These are phyloP conservation scores for Tenthredo livida DNA, from an alignment of 2,888 invertebrate genomes.

Conservation along the genomic window DNA sequence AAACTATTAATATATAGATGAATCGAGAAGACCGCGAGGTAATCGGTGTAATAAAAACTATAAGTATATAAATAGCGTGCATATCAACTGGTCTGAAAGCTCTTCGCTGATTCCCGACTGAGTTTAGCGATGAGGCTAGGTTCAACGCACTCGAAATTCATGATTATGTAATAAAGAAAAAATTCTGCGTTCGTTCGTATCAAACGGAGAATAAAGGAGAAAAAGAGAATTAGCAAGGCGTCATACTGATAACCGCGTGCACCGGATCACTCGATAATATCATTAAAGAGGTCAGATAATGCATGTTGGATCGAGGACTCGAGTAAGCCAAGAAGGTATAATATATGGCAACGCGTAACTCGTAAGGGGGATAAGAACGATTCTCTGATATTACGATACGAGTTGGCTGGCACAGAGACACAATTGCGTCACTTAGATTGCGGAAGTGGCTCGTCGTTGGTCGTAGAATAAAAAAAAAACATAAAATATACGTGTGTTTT, in stretches of 20 bases:
- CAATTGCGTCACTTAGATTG: conserved; percentile 19
- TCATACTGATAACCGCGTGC: no score
- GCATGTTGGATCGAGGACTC: no score
- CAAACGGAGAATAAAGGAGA: not conserved
- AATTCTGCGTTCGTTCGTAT: not conserved
- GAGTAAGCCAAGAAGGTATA: no score
- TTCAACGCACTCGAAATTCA: conserved; percentile 21
- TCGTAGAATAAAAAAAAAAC: not conserved
- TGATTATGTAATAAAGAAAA: conserved; percentile 13
- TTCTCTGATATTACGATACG: not conserved
- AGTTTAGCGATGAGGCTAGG: not conserved
- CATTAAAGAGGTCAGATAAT: no score
- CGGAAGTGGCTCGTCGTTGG: not conserved
- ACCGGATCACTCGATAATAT: no score
- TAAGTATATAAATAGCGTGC: not conserved
- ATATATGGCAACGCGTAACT: no score
- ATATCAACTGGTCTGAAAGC: not conserved
- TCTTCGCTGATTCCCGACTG: not conserved
- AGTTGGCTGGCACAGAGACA: not conserved
- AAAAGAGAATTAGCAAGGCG: not conserved
- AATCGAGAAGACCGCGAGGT: not conserved
- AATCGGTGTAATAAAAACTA: not conserved
- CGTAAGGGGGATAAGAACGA: not conserved
- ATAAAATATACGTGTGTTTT: not conserved
- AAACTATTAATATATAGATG: not conserved